Evolutionary conservation across 2,888 invertebrate genomes (phyloP), one percentile per base, ranked within the genome.

Genomic region (Eupithecia pulchellata): DNA sequence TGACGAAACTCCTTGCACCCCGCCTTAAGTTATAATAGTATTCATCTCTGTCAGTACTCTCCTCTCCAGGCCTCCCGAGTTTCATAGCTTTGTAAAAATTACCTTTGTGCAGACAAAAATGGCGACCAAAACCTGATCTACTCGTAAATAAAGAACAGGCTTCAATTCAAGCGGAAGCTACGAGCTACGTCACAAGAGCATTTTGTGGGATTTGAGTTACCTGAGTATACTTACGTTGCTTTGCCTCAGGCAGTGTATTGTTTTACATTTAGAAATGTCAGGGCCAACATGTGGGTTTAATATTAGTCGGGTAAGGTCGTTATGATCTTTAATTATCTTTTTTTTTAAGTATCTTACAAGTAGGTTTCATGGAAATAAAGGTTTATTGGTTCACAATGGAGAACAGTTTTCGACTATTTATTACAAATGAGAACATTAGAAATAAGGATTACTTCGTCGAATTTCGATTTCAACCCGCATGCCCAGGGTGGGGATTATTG

Each of bases 151-250:
- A 47, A n/a, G 4, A 52, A 2, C 52, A 9, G 11, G 25, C 9
- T 25, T 11, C 4, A 6, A 52, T 52, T 13, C 39, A 39, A 39
- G 57, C 57, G 27, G 57, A 29, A 52, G 13, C 47, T 25, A 11
- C n/a, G n/a, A n/a, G 52, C 25, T 52, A 52, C 25, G 52, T 52
- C 52, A 52, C 52, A 52, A 52, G 52, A 25, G 52, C 52, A 13
- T 52, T 25, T 52, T 11, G 52, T 52, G 52, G 52, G 52, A 52
- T 25, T 52, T 52, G 25, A 52, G 25, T 25, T 25, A 13, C 52
- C 52, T 25, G n/a, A n/a, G n/a, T n/a, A n/a, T n/a, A 52, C 25
- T 52, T 25, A 52, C 20, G 25, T n/a, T n/a, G n/a, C n/a, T n/a
- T n/a, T n/a, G 52, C 52, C 52, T 52, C 25, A 52, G 25, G 25